Percentiles rank a stretch among this genome's conserved stretches.
These are phyloP conservation scores for Taurulus bubalis DNA, from an alignment of 2,113 vertebrate genomes.

Conservation along the genomic window DNA sequence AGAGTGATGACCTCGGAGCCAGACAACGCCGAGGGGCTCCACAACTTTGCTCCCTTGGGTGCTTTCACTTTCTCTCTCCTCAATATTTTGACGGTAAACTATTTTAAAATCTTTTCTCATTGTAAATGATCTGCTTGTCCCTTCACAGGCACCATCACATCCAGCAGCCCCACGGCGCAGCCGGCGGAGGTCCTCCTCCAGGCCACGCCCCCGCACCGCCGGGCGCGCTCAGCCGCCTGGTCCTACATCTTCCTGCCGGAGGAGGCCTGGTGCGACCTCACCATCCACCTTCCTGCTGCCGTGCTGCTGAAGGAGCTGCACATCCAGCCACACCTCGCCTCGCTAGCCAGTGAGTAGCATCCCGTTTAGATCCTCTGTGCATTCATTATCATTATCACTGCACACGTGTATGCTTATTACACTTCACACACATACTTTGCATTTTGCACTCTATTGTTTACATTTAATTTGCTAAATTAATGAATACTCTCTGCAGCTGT, in stretches of 20 bases:
- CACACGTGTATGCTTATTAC: too few species aligned
- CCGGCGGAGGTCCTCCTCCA: constrained; percentile 97
- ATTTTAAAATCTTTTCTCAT: not conserved
- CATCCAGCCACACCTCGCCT: constrained; percentile 97
- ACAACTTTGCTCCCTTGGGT: constrained; percentile 99
- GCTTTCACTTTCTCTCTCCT: not conserved
- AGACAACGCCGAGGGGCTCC: constrained; percentile 97
- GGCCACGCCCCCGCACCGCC: constrained; percentile 94
- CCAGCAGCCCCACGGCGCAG: constrained; percentile 97
- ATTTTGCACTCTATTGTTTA: too few species aligned
- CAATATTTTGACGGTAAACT: not conserved
- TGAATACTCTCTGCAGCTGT: too few species aligned
- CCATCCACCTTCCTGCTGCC: constrained; percentile 96
- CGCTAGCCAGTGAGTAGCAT: constrained; percentile 92
- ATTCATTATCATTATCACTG: too few species aligned
- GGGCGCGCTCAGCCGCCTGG: constrained; percentile 97
- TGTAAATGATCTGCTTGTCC: not conserved
- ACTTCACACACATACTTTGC: too few species aligned
- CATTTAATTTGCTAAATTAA: too few species aligned
- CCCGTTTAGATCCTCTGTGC: too few species aligned
- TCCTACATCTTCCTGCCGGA: constrained; percentile 98
- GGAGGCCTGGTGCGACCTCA: constrained; percentile 99
- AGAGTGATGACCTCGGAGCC: constrained; percentile 96
- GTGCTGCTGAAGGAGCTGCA: constrained; percentile 98
- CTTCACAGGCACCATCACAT: constrained; percentile 94